Evolutionary conservation across 2,113 vertebrate species (phyloP), one percentile per base, ranked within the genome.

Genomic region (Trichomycterus rosablanca): DNA sequence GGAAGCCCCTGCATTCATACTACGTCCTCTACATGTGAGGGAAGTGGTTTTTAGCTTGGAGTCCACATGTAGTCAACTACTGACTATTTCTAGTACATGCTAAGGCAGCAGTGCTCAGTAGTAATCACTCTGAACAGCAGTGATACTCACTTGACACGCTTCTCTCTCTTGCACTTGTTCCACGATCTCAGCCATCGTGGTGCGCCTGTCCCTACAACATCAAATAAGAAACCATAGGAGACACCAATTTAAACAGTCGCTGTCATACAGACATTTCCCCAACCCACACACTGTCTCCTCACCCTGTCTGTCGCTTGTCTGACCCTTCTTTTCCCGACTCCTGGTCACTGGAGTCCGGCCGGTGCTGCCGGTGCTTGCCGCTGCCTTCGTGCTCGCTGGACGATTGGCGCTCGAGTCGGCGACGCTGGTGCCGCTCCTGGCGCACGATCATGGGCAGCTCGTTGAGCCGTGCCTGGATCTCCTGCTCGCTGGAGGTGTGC

Each of bases 141-240:
- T 7, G 43, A 11, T 24, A 67, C 81, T 81, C 67, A 88, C 85
- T 43, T 68, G 22, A 59, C 82, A 80, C 44, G 90, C 88, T 73
- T 95, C 93, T 81, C 90, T 91, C 77, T 97, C 93, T 76, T 97
- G 92, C 30, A 87, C 87, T 77, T 97, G 93, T 70, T 97, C 93
- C 56, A 97, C 93, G 43, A 97, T 95, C 69, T 97, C 93, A 3
- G 92, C 91, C 79, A 97, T 84, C 0, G 93, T 95, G 44, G 88
- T 85, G 76, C 89, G 91, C 80, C 91, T 97, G 51, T 75, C 73
- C 57, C 84, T 88, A 74, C 45, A 72, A 44, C 42, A 20, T 53
- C 24, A 68, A 26, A n/a, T 37, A 2, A 72, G 20, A 71, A 12
- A 65, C 8, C 26, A 30, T 7, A 30, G 26, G 26, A 7, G 26